Evolutionary conservation across 2,888 invertebrate species (phyloP), one percentile per base, ranked within the genome.

Genomic region (Neria commutata): DNA sequence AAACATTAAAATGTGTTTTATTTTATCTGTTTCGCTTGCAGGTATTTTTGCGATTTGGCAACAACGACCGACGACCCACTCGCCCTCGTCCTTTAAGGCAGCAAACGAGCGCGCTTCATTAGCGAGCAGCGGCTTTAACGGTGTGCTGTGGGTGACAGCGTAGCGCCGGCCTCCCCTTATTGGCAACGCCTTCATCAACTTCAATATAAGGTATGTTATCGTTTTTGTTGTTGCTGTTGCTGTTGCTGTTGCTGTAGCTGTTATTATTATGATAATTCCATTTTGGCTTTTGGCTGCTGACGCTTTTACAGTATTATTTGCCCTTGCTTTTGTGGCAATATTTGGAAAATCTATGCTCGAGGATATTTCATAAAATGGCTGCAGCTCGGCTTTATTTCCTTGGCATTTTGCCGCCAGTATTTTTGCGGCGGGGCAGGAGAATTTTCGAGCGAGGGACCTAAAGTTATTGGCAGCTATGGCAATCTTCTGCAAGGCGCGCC

Each of bases 11-110:
- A 51, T 29, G 10, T 2, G 26, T 29, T 24, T 48, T 14, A 26
- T 52, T 14, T 40, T 40, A 37, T 45, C 23, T 29, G 29, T 37
- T 40, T 52, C 40, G 59, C 59, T 51, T 59, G 59, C 59, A 59
- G 59, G 55, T 59, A 59, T 59, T 55, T 49, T 40, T 48, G 25
- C 34, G 54, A 58, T 58, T 54, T 52, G 59, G 59, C 55, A 59
- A 52, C 59, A 51, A 23, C 48, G 46, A 24, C 26, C 19, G 47
- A 11, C 24, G 16, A 17, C 33, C 21, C 2, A 21, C 21, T 2
- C 45, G 23, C 11, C 37, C 16, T 2, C 46, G 21, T n/a, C 11
- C 48, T 21, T 5, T 40, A 26, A 24, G 40, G 14, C 16, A 26
- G 46, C 33, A 24, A 50, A 51, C 51, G 51, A 37, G 24, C 37